Conservation (phyloP, 2,888 invertebrate genomes). For the Cheilosia impressa region DNA sequence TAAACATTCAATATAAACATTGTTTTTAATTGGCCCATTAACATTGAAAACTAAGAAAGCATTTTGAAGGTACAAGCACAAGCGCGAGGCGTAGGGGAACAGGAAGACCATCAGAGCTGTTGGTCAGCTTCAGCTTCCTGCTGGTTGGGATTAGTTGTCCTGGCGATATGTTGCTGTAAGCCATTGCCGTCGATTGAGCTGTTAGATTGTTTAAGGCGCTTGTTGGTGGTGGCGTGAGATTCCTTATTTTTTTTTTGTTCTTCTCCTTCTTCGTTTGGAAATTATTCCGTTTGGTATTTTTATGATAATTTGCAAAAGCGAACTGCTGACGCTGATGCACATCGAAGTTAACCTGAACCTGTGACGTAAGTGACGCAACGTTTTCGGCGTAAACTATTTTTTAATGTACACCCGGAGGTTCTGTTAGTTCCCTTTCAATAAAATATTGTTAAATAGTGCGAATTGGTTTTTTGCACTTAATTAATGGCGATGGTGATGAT, state of each 20-base stretch:
- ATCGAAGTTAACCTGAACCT: conserved; percentile 2
- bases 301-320: conserved; percentile 56
- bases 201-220: conserved; percentile 69
- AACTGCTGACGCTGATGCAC: neutral
- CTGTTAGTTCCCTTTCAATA: conserved; percentile 65
- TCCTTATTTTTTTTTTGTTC: neutral
- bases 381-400: conserved; percentile 59
- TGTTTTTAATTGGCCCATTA: conserved; percentile 75
- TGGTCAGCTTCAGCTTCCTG: conserved; percentile 43
- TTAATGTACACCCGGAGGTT: conserved; percentile 53
- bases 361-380: conserved; percentile 59
- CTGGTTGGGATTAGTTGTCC: conserved; percentile 59
- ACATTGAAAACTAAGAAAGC: conserved; percentile 74
- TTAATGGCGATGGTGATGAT: conserved; percentile 68
- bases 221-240: conserved; percentile 51
- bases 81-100: neutral
- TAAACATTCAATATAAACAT: conserved; percentile 76
- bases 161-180: conserved; percentile 51
- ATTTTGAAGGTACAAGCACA: conserved; percentile 46
- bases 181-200: conserved; percentile 65
- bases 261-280: conserved; percentile 16
- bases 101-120: conserved; percentile 12
- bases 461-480: conserved; percentile 74
- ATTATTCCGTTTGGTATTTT: conserved; percentile 75
- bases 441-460: conserved; percentile 75